Evolutionary conservation across 1,140 invertebrate species (phyloP).

Genomic region (Hormaphis cornu): DNA sequence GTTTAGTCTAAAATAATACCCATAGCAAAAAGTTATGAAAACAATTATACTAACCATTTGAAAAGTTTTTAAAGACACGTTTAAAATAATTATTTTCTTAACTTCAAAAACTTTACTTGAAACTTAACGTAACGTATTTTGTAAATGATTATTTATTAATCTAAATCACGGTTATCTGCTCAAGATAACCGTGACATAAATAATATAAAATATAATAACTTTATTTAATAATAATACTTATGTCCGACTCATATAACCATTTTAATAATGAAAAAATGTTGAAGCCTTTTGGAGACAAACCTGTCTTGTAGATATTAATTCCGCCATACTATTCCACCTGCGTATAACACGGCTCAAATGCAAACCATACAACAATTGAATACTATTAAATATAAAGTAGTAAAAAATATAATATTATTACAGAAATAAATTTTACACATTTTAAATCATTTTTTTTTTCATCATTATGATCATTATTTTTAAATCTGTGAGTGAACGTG

Average conservation of each 20-base stretch:
- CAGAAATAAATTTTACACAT: constrained; percentile 13
- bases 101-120: not conserved
- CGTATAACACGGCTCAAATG: constrained; percentile 27
- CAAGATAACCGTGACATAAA: too few species aligned
- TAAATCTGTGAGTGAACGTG: too few species aligned
- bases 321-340: constrained; percentile 26
- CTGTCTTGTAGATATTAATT: constrained; percentile 27
- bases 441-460: too few species aligned
- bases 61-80: constrained; percentile 1
- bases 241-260: constrained; percentile 21
- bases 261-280: constrained; percentile 28
- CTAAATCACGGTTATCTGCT: too few species aligned
- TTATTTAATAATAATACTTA: constrained; percentile 29
- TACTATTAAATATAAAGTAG: constrained; percentile 33
- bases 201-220: constrained; percentile 2
- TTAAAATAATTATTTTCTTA: not conserved
- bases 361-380: constrained; percentile 29
- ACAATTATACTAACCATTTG: not conserved
- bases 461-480: too few species aligned
- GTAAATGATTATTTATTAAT: not conserved
- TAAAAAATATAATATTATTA: constrained; percentile 24
- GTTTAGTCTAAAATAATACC: constrained; percentile 29
- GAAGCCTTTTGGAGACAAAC: constrained; percentile 29
- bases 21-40: constrained; percentile 7
- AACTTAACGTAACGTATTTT: not conserved